phyloP scores from a whole-genome alignment of 2,888 invertebrate species.

The Eupithecia vulgata region DNA sequence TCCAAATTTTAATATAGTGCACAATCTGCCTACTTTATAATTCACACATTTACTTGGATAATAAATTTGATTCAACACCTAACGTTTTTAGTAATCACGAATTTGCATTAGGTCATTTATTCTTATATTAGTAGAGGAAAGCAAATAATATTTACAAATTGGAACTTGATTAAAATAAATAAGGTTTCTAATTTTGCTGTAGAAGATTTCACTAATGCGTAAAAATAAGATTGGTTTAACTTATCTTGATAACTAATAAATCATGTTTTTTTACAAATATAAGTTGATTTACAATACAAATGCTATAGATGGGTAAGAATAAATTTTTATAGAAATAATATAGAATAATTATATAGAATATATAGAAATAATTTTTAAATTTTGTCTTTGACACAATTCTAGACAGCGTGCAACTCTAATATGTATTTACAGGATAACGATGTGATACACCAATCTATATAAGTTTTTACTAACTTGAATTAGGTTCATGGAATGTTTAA shows the following conservation, averaged over 20 bases:
- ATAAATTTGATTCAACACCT: constrained; percentile 57
- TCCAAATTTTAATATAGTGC: constrained; percentile 53
- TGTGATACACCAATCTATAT: constrained; percentile 62
- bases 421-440: constrained; percentile 48
- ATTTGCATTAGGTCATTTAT: constrained; percentile 55
- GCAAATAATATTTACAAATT: constrained; percentile 81
- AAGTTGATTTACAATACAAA: constrained; percentile 30
- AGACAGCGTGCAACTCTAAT: constrained; percentile 29
- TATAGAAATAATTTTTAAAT: no score
- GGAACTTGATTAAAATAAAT: constrained; percentile 42
- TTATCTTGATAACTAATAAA: constrained; percentile 16
- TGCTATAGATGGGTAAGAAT: constrained; percentile 29
- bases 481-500: constrained; percentile 80
- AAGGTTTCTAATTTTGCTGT: constrained; percentile 15
- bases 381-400: constrained; percentile 26
- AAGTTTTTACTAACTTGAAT: constrained; percentile 69
- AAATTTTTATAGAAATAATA: no score
- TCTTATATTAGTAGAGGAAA: constrained; percentile 73
- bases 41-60: constrained; percentile 38
- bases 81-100: constrained; percentile 65
- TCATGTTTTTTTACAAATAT: constrained; percentile 22
- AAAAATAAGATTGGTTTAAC: constrained; percentile 31
- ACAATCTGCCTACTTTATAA: constrained; percentile 56
- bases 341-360: no score
- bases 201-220: constrained; percentile 13